Percentiles rank a stretch among this genome's conserved stretches.
phyloP scores from a whole-genome alignment of 2,888 invertebrate genomes.

The Proisotoma minuta region DNA sequence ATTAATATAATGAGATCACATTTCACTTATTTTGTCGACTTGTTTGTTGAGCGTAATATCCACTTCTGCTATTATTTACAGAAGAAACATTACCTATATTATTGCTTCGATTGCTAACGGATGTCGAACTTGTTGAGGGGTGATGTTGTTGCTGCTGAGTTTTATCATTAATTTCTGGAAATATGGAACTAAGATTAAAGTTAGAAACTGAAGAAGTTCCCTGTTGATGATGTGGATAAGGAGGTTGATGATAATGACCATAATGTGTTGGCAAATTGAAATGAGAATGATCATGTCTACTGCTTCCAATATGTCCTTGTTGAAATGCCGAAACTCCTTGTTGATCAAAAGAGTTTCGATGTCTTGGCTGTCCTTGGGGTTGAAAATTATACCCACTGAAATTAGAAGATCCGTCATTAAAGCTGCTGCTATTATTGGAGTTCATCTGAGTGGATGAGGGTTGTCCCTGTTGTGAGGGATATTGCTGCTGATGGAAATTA shows the following conservation, averaged over 20 bases:
- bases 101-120: no score
- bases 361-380: neutral
- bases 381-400: neutral
- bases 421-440: neutral
- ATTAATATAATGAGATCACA: no score
- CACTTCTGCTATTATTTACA: slow-evolving; percentile 1
- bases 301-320: neutral
- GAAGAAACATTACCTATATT: neutral
- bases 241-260: slow-evolving; percentile 14
- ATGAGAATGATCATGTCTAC: slow-evolving; percentile 19
- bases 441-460: neutral
- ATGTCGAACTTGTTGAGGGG: no score
- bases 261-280: slow-evolving; percentile 7
- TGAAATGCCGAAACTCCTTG: no score
- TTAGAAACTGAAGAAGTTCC: slow-evolving; percentile 58
- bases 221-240: slow-evolving; percentile 20
- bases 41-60: neutral
- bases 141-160: neutral
- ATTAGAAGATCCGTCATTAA: neutral
- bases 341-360: no score
- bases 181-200: slow-evolving; percentile 76
- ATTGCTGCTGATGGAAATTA: slow-evolving; percentile 11
- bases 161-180: slow-evolving; percentile 71
- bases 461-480: no score
- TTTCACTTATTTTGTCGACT: no score